Percentiles rank a stretch among this genome's conserved stretches.
phyloP scores from a whole-genome alignment of 1,140 invertebrate species.

The Pseudomyrmex concolor region DNA sequence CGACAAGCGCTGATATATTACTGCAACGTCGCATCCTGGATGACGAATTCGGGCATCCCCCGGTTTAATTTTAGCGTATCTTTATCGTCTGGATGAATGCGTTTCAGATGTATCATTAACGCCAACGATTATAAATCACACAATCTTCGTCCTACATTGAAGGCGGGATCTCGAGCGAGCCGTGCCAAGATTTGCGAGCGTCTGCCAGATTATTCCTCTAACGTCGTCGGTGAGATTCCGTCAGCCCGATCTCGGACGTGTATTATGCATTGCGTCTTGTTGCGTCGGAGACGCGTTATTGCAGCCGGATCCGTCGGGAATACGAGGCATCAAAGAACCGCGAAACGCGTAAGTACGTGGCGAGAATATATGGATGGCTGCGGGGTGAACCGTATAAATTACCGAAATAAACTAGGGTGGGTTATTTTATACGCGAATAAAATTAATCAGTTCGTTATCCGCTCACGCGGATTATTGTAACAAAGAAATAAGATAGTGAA shows the following conservation, averaged over 20 bases:
- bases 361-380: neutral
- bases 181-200: slow-evolving; percentile 35
- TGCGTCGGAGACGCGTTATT: neutral
- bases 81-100: slow-evolving; percentile 37
- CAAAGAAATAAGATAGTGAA: neutral
- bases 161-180: neutral
- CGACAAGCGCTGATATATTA: slow-evolving; percentile 25
- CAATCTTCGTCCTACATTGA: slow-evolving; percentile 7
- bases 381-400: neutral
- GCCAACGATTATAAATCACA: slow-evolving; percentile 39
- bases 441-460: too few relatives aligned
- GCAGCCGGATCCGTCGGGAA: neutral
- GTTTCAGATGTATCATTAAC: slow-evolving; percentile 49
- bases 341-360: neutral
- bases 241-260: neutral
- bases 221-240: neutral
- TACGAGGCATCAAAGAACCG: slow-evolving; percentile 20
- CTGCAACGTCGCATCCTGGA: slow-evolving; percentile 35
- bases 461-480: neutral
- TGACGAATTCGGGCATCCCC: slow-evolving; percentile 53
- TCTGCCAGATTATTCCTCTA: slow-evolving; percentile 11
- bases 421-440: too few relatives aligned
- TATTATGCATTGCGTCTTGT: slow-evolving; percentile 9
- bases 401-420: too few relatives aligned
- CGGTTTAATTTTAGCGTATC: slow-evolving; percentile 44